Evolutionary conservation across 2,797 vertebrate genomes (phyloP), one percentile per base, ranked within the genome.

Genomic region (Coregonus suidteri): DNA sequence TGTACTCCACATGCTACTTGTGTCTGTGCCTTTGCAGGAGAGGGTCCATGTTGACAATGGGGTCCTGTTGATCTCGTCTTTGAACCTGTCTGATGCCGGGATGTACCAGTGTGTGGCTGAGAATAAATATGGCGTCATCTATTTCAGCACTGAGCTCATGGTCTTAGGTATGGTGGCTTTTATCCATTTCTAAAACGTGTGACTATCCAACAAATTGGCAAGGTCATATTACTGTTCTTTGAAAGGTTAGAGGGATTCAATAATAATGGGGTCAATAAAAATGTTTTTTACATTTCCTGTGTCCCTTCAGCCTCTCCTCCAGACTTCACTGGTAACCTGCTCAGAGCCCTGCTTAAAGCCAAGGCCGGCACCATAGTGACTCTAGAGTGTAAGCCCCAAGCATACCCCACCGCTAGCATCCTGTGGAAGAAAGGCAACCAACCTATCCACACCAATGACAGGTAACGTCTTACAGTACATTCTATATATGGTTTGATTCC

Each of bases 101-200:
- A 97, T 97, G 95, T 99, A 98, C 93, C 97, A 98, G 53, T 99
- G 97, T 89, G 91, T 98, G 90, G 97, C 97, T 0, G 97, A 99
- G 92, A 99, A 99, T 92, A 98, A 98, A 90, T 97, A 98, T 3
- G 97, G 97, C 16, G 89, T 96, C 73, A 95, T 97, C 90, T 97
- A 96, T 88, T 96, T 97, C 15, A 96, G 95, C 76, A 97, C 97
- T 59, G 96, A 98, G 86, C 95, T 98, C 87, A 95, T 95, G 89
- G 97, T 99, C 89, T 84, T 97, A 88, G 97, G 97, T 98, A 95
- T 95, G 96, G 85, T 88, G 86, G 78, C 83, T 86, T 90, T 91
- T 89, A 81, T 90, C 84, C 82, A 31, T 71, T 73, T 78, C 86
- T 86, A 88, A 86, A 86, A 88, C 88, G 83, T 88, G 87, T 86